Evolutionary conservation across 2,797 vertebrate genomes (phyloP), one percentile per base, ranked within the genome.

Genomic region (Bufotes viridis): DNA sequence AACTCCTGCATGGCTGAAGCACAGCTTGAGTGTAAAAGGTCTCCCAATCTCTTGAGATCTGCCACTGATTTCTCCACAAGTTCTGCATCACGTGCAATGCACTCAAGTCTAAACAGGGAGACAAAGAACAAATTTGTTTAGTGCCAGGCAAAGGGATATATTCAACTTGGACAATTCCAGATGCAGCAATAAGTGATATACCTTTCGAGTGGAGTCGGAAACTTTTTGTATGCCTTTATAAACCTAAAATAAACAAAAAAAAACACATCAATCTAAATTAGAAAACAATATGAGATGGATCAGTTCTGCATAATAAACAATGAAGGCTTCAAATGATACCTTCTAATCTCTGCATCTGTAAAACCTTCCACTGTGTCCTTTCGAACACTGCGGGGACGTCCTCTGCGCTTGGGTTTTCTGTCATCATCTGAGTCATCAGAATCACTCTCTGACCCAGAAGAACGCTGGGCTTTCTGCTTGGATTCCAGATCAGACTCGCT

Each of bases 211-310:
- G 98, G 98, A 29, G 97, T 94, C 78, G 97, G 97, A 94, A 99
- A 99, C 93, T 99, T 99, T 94, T 99, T 99, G 92, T 99, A 99
- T 0, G 97, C 97, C 92, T 99, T 99, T 92, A 99, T 98, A 92
- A 99, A 99, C 94, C 98, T 99, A 91, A 63, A n/a, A 1, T 63
- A 91, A 88, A 89, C 22, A 61, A 60, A 90, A 24, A 61, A 63
- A 29, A 0, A 86, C 34, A 72, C 49, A 80, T 75, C 6, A 61
- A 3, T 24, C 12, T 63, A 63, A n/a, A 51, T 49, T 51, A 13
- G 6, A 17, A 65, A 15, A 34, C n/a, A 12, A 55, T 53, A 24
- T 78, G 22, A 15, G 75, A 51, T 20, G 6, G 13, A 15, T 78
- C 13, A 53, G 22, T 53, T 53, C 7, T 22, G 51, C 7, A 51